Evolutionary conservation across 2,888 invertebrate species (phyloP), one percentile per base, ranked within the genome.

Genomic region (Phalangium opilio): DNA sequence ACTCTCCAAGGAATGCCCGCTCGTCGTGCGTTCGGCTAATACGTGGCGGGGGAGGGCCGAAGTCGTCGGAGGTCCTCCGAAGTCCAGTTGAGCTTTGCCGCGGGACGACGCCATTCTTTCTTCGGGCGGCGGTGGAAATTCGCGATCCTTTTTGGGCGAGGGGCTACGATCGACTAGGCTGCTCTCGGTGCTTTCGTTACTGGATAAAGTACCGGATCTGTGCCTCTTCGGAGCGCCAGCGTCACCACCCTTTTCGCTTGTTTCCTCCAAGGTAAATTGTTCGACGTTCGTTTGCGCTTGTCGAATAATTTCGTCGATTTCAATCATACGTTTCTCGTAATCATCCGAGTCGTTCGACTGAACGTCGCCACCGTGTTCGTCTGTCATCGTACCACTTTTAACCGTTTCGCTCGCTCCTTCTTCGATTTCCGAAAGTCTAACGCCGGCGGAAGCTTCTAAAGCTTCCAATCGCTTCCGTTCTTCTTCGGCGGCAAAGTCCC

Each of bases 401-500:
- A 62, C 60, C 56, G 65, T 66, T 43, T 64, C 64, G 57, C 67
- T 67, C 47, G 65, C 64, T 3, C 67, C 67, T 55, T 67, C 67
- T 53, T 67, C 67, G 44, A 67, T 67, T 58, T 67, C 67, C 3
- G 66, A 65, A 7, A 90, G 66, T 45, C 83, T 63, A 17, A 82
- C 82, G 59, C 86, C 87, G 64, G 89, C 87, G 66, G 85, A 84
- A 0, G 82, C 85, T 64, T 84, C 85, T 41, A 82, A 74, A 59
- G 87, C 83, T 18, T 89, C 89, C 51, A 78, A 79, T 68, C 93
- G 91, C 78, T 54, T 86, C 86, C 62, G 83, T 54, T 12, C 46
- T 47, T 3, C 14, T n/a, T 20, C 41, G 72, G 38, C 38, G 0
- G 77, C 77, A 60, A 91, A 77, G 1, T 85, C 83, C 58, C 77